Base-by-base conservation (phyloP, 2,888 invertebrate genomes). In the Tenthredo amoena region DNA sequence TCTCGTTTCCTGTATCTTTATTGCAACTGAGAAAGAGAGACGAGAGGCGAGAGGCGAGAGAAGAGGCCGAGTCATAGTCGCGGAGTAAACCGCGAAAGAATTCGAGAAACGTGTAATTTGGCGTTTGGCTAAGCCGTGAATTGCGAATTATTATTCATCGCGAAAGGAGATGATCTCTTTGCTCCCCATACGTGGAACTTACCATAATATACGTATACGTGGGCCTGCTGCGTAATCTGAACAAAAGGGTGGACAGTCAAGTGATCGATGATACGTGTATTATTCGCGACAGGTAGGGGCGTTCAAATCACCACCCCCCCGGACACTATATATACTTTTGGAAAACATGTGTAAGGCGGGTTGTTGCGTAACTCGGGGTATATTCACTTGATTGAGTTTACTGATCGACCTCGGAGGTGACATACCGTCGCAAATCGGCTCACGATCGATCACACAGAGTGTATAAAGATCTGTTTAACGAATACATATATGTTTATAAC, bases 1-100 rank as follows among this genome's bases (percentile, higher is more conserved):
- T 43, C 68, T 40, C 83, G 83, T 83, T 83, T 83, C 83, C 83
- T 31, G 71, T 68, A 83, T 68, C 83, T 83, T 83, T 83, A 83
- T 68, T 81, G 81, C 77, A 26, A 26, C 74, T n/a, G 3, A 21
- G 40, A n/a, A 3, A 5, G 34, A 68, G 9, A 15, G 65, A 26
- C 10, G 12, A 65, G 15, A 31, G 15, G 31, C 15, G 34, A 68
- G 34, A 31, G 31, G 0, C 2, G 15, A 34, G 31, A 6, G 31
- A 18, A 34, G 18, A 68, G 72, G 10, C 15, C n/a, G 34, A 7
- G 5, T 50, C 18, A 55, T n/a, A 55, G 55, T n/a, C 55, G 7
- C 55, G 6, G 6, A 55, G 55, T n/a, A n/a, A 55, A n/a, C 55
- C 55, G 55, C 55, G 55, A 55, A 1, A n/a, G n/a, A 55, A 55